Conservation (phyloP, 1,140 invertebrate species). For the Anoplophora glabripennis region DNA sequence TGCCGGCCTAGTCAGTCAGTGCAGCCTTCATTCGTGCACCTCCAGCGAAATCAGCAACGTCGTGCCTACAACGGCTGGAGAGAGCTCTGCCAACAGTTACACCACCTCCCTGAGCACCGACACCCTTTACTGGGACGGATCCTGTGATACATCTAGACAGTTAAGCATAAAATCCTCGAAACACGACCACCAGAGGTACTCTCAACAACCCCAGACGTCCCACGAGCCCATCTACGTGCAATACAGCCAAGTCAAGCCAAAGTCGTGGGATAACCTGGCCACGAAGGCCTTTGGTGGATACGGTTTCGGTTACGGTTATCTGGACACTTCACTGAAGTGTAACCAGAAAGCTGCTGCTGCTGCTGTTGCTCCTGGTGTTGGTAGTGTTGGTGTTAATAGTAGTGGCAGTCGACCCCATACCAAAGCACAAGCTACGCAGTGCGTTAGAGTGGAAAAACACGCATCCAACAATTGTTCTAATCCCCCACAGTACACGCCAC, state of each 20-base stretch:
- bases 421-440: slow-evolving; percentile 27
- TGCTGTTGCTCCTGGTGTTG: too few relatives aligned
- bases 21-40: slow-evolving; percentile 76
- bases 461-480: slow-evolving; percentile 16
- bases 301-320: slow-evolving; percentile 79
- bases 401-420: slow-evolving; percentile 1
- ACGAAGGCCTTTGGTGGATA: slow-evolving; percentile 80
- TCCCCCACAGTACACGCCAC: slow-evolving; percentile 50
- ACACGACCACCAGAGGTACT: slow-evolving; percentile 44
- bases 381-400: not conserved
- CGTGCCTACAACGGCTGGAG: slow-evolving; percentile 58
- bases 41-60: slow-evolving; percentile 66
- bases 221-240: slow-evolving; percentile 54
- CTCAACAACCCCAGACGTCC: slow-evolving; percentile 45
- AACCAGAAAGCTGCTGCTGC: slow-evolving; percentile 15
- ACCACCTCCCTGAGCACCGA: slow-evolving; percentile 81
- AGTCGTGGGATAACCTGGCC: slow-evolving; percentile 80
- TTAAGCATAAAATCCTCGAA: slow-evolving; percentile 46
- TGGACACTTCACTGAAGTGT: slow-evolving; percentile 53
- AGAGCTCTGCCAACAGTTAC: slow-evolving; percentile 67
- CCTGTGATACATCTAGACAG: slow-evolving; percentile 50
- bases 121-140: slow-evolving; percentile 76
- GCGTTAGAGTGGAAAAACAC: slow-evolving; percentile 38
- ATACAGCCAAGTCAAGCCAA: slow-evolving; percentile 66
- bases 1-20: slow-evolving; percentile 66